Evolutionary conservation across 2,888 invertebrate genomes (phyloP).

Genomic region (Pteria penguin): DNA sequence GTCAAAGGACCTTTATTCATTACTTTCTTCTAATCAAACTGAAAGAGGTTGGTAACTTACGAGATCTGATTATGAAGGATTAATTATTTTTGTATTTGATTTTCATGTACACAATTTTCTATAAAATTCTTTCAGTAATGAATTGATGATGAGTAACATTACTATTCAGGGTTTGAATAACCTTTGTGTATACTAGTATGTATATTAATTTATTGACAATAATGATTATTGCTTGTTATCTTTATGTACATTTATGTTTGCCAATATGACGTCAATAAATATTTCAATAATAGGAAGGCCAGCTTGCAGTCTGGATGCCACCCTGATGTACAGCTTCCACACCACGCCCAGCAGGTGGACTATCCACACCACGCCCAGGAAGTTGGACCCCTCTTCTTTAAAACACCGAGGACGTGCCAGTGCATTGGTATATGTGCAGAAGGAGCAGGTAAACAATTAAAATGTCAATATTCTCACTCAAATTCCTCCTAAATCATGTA

Average conservation of each 20-base stretch:
- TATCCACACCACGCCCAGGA: slow-evolving; percentile 54
- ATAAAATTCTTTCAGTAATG: no score
- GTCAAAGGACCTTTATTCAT: background rate
- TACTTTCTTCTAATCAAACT: background rate
- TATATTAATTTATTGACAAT: no score
- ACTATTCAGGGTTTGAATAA: no score
- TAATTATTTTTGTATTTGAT: no score
- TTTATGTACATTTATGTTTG: no score
- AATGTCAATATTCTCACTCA: background rate
- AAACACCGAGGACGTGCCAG: slow-evolving; percentile 56
- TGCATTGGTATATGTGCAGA: slow-evolving; percentile 56
- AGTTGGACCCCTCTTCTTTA: slow-evolving; percentile 62
- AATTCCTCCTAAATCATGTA: background rate
- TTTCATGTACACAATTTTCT: no score
- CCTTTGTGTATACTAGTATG: no score
- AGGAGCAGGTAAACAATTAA: slow-evolving; percentile 49
- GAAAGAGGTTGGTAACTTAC: no score
- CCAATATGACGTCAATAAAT: no score
- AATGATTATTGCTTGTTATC: no score
- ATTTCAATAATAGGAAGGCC: slow-evolving; percentile 11
- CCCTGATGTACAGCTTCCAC: slow-evolving; percentile 52
- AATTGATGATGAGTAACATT: no score
- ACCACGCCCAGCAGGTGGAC: slow-evolving; percentile 59
- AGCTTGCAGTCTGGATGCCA: slow-evolving; percentile 27
- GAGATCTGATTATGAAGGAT: no score